Conservation (phyloP, 2,113 vertebrate species). For the Platanista minor region DNA sequence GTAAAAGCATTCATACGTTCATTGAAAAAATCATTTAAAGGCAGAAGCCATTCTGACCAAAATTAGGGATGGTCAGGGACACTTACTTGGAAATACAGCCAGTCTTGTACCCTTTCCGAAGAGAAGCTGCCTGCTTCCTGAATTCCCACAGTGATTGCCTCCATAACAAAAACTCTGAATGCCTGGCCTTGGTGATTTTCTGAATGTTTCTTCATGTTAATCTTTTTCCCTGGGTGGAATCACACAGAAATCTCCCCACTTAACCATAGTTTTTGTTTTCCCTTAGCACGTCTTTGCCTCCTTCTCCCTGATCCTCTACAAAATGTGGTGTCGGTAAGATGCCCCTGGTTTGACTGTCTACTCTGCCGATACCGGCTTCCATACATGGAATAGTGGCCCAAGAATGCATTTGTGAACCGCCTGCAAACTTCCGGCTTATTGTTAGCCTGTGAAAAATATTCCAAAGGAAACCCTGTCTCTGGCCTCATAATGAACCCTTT, state of each 20-base stretch:
- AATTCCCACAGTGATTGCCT: slow-evolving; percentile 54
- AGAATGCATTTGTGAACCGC: background rate
- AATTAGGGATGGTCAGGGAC: background rate
- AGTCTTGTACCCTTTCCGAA: slow-evolving; percentile 68
- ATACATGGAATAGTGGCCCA: background rate
- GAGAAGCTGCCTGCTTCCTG: background rate
- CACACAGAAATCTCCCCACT: background rate
- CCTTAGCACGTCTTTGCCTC: background rate
- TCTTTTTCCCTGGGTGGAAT: background rate
- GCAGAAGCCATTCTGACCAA: background rate
- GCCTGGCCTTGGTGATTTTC: background rate
- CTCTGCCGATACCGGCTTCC: background rate
- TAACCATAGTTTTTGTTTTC: background rate
- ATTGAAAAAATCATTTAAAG: background rate
- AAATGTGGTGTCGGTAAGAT: background rate
- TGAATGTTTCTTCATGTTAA: background rate
- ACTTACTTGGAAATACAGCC: slow-evolving; percentile 68
- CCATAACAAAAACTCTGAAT: slow-evolving; percentile 34
- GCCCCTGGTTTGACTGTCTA: background rate
- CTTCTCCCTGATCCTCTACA: background rate
- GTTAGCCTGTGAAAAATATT: slow-evolving; percentile 34
- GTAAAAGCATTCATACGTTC: background rate
- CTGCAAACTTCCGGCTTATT: background rate
- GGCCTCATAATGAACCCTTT: background rate
- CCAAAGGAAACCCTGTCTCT: slow-evolving; percentile 47